Base-by-base conservation (phyloP, 2,888 invertebrate species). In the Meteorus cinctellus region DNA sequence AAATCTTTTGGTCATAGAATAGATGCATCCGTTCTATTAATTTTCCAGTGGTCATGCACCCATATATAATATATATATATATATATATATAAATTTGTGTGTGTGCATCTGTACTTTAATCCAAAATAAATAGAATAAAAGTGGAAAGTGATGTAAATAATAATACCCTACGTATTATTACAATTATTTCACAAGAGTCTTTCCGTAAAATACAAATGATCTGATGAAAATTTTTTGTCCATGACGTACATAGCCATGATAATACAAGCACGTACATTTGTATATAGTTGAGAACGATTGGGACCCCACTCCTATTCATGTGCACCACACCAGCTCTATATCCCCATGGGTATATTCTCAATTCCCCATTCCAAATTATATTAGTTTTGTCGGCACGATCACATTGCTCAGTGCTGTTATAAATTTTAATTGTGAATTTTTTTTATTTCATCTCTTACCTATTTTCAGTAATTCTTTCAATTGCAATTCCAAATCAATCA, bases 281-380 rank as follows among this genome's bases (percentile, higher is more conserved):
- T 55, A 29, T 65, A 65, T 41, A 65, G 3, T 34, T 14, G n/a
- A 36, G 6, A 41, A 65, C 16, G 55, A 59, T 67, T 24, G 51
- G 34, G 66, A 73, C 74, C 74, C 74, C 74, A 74, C 72, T 48
- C 41, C 12, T 8, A 41, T 41, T 63, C 51, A 31, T 48, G 45
- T 62, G 31, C 63, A 27, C 48, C n/a, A 45, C n/a, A 24, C 29
- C 62, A 12, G 41, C 12, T 41, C 8, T 41, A 41, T 41, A 41
- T 72, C 48, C 48, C 45, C 63, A 62, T 29, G n/a, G 59, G 63
- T 19, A 19, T 48, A 62, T 67, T 68, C 62, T 34, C 68, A 48
- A 68, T 74, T 74, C 68, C 59, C 31, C 74, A 69, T 62, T 69
- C 48, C 14, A 45, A 74, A 62, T 74, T 2, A 41, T 41, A 41